Base-by-base conservation (phyloP, 2,113 vertebrate species). In the Tychaedon coryphoeus region DNA sequence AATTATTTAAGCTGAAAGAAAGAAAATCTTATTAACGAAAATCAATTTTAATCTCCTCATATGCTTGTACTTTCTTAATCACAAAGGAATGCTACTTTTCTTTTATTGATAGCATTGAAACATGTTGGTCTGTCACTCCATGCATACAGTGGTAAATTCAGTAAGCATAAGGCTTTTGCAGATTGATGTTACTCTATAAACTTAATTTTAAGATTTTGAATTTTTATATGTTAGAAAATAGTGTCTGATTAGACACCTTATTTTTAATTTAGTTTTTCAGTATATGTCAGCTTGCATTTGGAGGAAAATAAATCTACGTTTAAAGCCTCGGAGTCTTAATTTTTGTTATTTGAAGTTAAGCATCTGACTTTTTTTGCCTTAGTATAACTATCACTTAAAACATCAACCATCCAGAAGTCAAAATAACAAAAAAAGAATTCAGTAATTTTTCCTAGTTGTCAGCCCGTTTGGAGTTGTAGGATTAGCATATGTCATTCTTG, bases 11-110 rank as follows among this genome's bases (percentile, higher is more conserved):
- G 57, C 61, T 65, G 83, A 75, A 92, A 80, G 85, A 33, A 84
- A 92, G 65, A 95, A 91, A 93, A 96, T 89, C 69, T 57, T 95
- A 72, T 84, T 89, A 95, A 81, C 69, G 72, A 36, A 91, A 96
- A 92, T 75, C 0, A 48, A 18, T 89, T 92, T 80, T 91, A 75
- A 92, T 92, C 73, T 88, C 53, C 53, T 92, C 9, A 47, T 77
- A 29, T 1, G 4, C 43, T 88, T 77, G 26, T 47, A n/a, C 60
- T 90, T 95, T 76, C 54, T 86, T 87, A 84, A 53, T 89, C 4
- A 3, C 65, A 91, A 81, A 87, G 42, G 65, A 93, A 92, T 82
- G 81, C 79, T 93, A 8, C 25, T 89, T 93, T 70, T 80, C 28
- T 88, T 93, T 71, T 77, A 58, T 47, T 67, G 42, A 58, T 40